phyloP scores from a whole-genome alignment of 2,888 invertebrate species.

The Calameuta filiformis region DNA sequence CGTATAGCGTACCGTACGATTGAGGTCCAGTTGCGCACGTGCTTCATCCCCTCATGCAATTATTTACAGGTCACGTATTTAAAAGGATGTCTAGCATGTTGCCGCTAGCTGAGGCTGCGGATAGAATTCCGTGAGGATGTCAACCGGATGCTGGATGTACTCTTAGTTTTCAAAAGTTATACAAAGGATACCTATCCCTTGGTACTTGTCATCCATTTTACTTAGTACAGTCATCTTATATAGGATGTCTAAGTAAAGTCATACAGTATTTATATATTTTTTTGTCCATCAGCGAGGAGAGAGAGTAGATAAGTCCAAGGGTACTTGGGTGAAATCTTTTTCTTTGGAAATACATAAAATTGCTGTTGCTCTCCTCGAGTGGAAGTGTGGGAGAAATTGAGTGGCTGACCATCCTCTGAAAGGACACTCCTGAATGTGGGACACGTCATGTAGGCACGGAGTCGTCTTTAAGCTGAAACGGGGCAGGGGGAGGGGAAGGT shows the following conservation, averaged over 20 bases:
- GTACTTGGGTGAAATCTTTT: background rate
- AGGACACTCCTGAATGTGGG: background rate
- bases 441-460: background rate
- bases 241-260: background rate
- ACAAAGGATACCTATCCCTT: background rate
- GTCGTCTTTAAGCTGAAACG: background rate
- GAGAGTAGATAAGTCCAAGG: background rate
- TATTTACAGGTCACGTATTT: constrained; percentile 57
- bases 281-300: background rate
- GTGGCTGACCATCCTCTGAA: background rate
- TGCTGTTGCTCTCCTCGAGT: background rate
- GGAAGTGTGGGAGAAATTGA: background rate
- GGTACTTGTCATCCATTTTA: background rate
- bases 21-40: constrained; percentile 36
- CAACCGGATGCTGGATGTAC: background rate
- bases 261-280: background rate
- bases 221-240: background rate
- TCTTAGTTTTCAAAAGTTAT: background rate
- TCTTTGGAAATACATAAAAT: background rate
- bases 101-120: background rate
- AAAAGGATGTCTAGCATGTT: constrained; percentile 35
- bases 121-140: background rate
- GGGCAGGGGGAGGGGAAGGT: background rate
- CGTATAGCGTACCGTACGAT: constrained; percentile 13
- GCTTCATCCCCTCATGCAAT: constrained; percentile 51